These are phyloP conservation scores for Betta splendens DNA, from an alignment of 2,797 vertebrate species.

Conservation along the genomic window DNA sequence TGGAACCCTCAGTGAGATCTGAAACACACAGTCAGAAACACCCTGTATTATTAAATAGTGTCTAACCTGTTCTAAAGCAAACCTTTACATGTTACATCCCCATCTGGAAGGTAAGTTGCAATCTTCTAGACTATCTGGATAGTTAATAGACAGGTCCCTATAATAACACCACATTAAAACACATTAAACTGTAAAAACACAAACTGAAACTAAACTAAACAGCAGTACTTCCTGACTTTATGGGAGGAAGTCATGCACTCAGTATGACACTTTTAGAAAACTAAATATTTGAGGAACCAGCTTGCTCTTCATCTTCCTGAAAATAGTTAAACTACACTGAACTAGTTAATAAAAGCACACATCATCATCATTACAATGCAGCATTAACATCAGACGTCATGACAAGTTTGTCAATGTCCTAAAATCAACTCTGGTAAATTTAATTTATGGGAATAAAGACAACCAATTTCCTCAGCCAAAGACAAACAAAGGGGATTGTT, in stretches of 20 bases:
- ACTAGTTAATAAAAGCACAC: not conserved
- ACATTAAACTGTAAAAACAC: not conserved
- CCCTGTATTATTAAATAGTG: not conserved
- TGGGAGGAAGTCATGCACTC: not conserved
- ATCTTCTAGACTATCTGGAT: not conserved
- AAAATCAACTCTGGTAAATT: slow-evolving; percentile 47
- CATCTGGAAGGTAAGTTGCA: not conserved
- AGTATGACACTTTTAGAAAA: not conserved
- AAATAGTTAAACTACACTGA: not conserved
- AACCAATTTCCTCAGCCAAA: slow-evolving; percentile 29
- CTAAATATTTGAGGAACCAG: not conserved
- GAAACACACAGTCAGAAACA: slow-evolving; percentile 50
- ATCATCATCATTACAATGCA: no score
- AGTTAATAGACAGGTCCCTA: not conserved
- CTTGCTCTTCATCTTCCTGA: not conserved
- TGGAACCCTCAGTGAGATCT: slow-evolving; percentile 90
- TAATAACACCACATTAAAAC: not conserved
- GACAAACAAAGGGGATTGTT: slow-evolving; percentile 51
- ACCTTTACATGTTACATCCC: not conserved
- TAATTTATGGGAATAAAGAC: slow-evolving; percentile 49
- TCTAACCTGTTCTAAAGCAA: not conserved
- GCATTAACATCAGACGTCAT: no score
- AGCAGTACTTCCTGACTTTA: not conserved
- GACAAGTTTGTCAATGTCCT: slow-evolving; percentile 46
- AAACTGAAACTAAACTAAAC: not conserved